phyloP scores from a whole-genome alignment of 2,797 vertebrate species.

The Staurois parvus region DNA sequence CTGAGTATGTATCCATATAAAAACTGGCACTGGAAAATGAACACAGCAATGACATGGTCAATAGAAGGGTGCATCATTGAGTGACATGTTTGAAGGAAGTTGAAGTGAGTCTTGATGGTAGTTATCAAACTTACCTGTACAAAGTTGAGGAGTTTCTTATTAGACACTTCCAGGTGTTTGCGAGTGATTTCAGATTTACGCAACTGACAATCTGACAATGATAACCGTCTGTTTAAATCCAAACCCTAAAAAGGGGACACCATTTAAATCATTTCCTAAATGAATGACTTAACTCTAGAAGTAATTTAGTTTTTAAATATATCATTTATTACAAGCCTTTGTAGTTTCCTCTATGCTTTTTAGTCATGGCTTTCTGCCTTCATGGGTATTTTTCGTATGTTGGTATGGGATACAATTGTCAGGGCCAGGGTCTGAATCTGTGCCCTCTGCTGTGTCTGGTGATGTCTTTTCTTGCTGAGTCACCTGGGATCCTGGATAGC shows the following conservation, averaged over 20 bases:
- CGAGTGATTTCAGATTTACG: constrained; percentile 83
- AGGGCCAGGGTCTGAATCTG: too few relatives aligned
- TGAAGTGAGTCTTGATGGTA: background rate
- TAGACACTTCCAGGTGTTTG: constrained; percentile 87
- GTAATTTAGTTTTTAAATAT: too few relatives aligned
- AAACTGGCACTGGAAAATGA: background rate
- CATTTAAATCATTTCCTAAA: background rate
- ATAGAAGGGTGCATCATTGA: background rate
- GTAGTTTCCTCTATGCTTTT: too few relatives aligned
- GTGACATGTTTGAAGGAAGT: background rate
- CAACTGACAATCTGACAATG: constrained; percentile 79
- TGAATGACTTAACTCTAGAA: too few relatives aligned
- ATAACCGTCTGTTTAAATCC: constrained; percentile 80
- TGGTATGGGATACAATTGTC: background rate
- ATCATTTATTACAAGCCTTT: too few relatives aligned
- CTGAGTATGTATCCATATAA: too few relatives aligned
- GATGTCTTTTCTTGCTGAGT: too few relatives aligned
- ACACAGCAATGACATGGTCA: background rate
- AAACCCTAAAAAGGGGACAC: constrained; percentile 62
- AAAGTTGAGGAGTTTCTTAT: constrained; percentile 87
- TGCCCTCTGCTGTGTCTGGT: too few relatives aligned
- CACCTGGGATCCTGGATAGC: too few relatives aligned
- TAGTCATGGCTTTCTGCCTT: too few relatives aligned
- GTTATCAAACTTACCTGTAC: constrained; percentile 78
- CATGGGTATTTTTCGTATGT: background rate